Conservation (phyloP, 2,797 vertebrate species). For the Delichon dasypus region DNA sequence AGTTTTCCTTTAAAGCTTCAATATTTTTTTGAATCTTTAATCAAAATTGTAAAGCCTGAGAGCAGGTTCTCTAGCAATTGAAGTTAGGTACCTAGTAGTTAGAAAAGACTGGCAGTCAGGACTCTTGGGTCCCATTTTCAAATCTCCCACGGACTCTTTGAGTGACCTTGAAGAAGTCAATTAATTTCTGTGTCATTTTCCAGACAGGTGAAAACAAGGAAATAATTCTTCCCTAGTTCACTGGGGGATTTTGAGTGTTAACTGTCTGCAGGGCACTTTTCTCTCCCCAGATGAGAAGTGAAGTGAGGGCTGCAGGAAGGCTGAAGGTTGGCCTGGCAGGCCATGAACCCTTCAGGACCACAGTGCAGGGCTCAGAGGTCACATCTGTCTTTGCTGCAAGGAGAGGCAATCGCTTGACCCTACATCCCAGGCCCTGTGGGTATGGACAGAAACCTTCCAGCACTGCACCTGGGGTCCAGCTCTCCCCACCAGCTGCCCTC, state of each 20-base stretch:
- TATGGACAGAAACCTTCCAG: neutral
- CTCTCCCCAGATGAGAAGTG: neutral
- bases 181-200: conserved; percentile 57
- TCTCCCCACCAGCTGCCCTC: neutral
- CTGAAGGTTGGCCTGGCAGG: neutral
- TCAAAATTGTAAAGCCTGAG: conserved; percentile 19
- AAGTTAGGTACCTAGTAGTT: conserved; percentile 22
- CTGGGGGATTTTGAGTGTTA: conserved; percentile 32
- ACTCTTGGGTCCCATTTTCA: conserved; percentile 49
- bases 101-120: conserved; percentile 16
- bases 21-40: conserved; percentile 44
- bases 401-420: accelerated
- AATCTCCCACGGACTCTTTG: conserved; percentile 14
- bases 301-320: neutral
- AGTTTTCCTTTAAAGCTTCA: conserved; percentile 1
- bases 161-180: conserved; percentile 59
- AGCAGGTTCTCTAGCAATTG: neutral
- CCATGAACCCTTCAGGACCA: neutral
- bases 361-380: neutral
- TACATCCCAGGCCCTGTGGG: neutral
- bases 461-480: neutral
- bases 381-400: neutral
- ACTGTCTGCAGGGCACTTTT: conserved; percentile 43
- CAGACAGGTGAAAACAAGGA: conserved; percentile 62
- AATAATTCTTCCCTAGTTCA: conserved; percentile 21